Evolutionary conservation across 2,797 vertebrate species (phyloP).

Genomic region (Lemur catta): DNA sequence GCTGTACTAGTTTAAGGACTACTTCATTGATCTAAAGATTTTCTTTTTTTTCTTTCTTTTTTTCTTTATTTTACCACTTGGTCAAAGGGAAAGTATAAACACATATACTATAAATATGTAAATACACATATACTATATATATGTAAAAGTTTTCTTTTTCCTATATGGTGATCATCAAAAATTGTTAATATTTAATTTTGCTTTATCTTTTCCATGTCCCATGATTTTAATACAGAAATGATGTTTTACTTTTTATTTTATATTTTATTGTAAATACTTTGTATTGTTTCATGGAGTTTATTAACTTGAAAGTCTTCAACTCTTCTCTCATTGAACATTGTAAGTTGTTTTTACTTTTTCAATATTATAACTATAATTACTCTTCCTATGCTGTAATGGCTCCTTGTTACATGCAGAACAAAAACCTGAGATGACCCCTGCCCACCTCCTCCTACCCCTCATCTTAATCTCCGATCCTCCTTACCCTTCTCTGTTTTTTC

Average conservation of each 20-base stretch:
- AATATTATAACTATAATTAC: background rate
- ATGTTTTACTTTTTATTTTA: background rate
- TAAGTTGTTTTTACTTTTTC: background rate
- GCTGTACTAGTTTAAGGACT: background rate
- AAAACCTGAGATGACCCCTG: background rate
- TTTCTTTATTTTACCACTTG: background rate
- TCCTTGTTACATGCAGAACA: background rate
- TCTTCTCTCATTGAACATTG: background rate
- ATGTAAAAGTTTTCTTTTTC: background rate
- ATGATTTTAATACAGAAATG: background rate
- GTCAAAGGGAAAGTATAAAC: background rate
- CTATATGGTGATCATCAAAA: background rate
- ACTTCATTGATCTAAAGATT: background rate
- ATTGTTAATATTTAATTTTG: background rate
- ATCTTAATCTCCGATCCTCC: background rate
- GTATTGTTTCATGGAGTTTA: background rate
- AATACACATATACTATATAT: background rate
- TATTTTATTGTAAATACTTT: background rate
- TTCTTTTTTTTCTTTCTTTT: background rate
- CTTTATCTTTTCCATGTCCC: background rate
- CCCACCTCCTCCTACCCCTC: background rate
- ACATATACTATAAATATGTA: background rate
- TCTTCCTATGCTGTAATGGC: background rate
- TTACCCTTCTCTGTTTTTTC: background rate
- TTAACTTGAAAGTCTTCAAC: background rate